These are phyloP conservation scores for Octonoba sinensis DNA, from an alignment of 2,888 invertebrate species.

Conservation along the genomic window DNA sequence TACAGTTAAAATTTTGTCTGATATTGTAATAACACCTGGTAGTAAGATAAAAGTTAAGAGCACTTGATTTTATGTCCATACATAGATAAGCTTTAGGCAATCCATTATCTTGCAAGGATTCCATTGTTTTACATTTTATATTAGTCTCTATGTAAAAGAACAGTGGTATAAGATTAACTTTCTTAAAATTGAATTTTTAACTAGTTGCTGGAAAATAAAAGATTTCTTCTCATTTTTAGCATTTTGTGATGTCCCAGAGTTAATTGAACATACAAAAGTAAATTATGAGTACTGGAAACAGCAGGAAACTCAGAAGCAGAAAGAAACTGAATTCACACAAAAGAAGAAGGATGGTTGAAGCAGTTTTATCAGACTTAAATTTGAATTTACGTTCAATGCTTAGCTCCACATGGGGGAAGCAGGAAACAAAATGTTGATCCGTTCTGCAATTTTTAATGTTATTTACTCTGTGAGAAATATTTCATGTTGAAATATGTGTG, in stretches of 20 bases:
- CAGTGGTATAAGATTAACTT: too few species aligned
- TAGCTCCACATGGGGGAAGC: too few species aligned
- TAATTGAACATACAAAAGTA: conserved; percentile 84
- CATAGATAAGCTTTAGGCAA: too few species aligned
- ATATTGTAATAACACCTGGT: too few species aligned
- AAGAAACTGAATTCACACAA: conserved; percentile 21
- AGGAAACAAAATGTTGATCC: not conserved
- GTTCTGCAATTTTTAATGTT: conserved; percentile 28
- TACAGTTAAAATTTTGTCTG: too few species aligned
- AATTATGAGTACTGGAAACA: conserved; percentile 95
- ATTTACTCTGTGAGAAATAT: conserved; percentile 18
- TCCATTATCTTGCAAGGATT: too few species aligned
- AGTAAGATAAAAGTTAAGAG: too few species aligned
- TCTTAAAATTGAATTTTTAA: too few species aligned
- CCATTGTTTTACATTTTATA: too few species aligned
- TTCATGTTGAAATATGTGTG: conserved; percentile 27
- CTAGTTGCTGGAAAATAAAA: too few species aligned
- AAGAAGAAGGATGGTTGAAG: conserved; percentile 19
- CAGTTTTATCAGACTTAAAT: not conserved
- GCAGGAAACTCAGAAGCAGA: conserved; percentile 68
- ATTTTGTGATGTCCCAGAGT: conserved; percentile 92
- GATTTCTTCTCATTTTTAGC: conserved; percentile 74
- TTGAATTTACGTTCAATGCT: not conserved
- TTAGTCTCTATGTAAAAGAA: too few species aligned
- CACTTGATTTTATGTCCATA: too few species aligned